A percentile compares a stretch with the other conserved stretches of the same genome.
These are phyloP conservation scores for Thymelicus sylvestris DNA, from an alignment of 2,888 invertebrate species.

Conservation along the genomic window DNA sequence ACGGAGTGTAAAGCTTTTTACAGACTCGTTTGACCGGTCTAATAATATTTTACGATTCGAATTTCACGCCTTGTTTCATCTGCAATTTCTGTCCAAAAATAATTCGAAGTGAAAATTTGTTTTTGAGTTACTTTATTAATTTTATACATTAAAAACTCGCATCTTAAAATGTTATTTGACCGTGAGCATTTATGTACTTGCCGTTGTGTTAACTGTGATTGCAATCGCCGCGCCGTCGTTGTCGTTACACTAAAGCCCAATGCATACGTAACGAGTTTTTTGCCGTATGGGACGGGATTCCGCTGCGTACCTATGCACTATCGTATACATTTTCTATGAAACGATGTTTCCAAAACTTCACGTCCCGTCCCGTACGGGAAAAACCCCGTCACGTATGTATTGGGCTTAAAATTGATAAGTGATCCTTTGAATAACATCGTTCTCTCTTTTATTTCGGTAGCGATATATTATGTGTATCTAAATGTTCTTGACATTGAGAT, in stretches of 20 bases:
- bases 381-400: no score
- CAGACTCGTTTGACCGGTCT: background rate
- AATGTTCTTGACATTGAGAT: constrained; percentile 3
- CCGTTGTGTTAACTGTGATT: constrained; percentile 13
- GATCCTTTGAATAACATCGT: background rate
- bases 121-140: background rate
- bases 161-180: constrained; percentile 1
- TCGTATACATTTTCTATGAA: no score
- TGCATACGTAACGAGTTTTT: no score
- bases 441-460: background rate
- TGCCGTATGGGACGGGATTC: no score
- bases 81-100: background rate
- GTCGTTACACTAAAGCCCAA: background rate
- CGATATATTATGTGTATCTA: background rate
- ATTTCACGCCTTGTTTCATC: background rate
- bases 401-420: no score
- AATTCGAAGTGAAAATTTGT: no score
- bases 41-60: constrained; percentile 1
- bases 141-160: background rate
- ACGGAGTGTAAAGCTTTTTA: background rate
- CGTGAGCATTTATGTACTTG: constrained; percentile 17
- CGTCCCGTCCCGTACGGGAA: no score
- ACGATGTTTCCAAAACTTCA: no score
- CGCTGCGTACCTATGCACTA: no score
- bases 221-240: background rate